Evolutionary conservation across 64 coral and sea anemone genomes (phyloP), one percentile per base, ranked within the genome.

Genomic region (Porites lutea): DNA sequence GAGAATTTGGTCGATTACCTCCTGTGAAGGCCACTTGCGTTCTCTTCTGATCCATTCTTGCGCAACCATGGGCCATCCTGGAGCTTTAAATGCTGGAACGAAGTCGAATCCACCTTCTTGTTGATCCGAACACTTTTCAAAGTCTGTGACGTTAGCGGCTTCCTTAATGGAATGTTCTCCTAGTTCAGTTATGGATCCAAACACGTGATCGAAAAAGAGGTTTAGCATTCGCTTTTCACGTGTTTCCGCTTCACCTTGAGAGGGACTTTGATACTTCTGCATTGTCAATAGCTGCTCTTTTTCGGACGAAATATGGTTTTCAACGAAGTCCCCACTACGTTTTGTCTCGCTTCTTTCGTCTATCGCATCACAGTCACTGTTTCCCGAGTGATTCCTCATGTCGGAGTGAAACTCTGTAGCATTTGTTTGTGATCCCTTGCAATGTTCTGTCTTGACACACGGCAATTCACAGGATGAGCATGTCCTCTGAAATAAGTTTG

Each of bases 51-150:
- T 18, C 92, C 92, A 94, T 53, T 77, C 53, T 3, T 46, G 22
- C 63, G 92, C 92, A 47, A 80, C 61, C 2, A 13, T 46, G 12
- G 92, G 92, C 92, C 92, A 94, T 46, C 86, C 92, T 12, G 75
- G 52, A 14, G 75, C 74, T 59, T 72, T 65, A 21, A 94, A 89
- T 14, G 92, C 87, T 16, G 92, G 92, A 2, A 94, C 92, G 3
- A 88, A 43, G 44, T 94, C 92, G 50, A 94, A 13, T 2, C 92
- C 81, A 15, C 81, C 15, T 84, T 61, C 59, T 8, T 14, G 0
- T 1, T 57, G 7, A 57, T 57, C 27, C 27, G 27, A 37, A 37
- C 27, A 37, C 27, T 37, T 37, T 37, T 37, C 27, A 37, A 37
- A 37, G 27, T 37, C 27, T 37, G 27, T 37, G 27, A 37, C 27